A percentile compares a stretch with the other conserved stretches of the same genome.
Conservation (phyloP, 2,797 vertebrate species). For the Gymnopithys bicolor region DNA sequence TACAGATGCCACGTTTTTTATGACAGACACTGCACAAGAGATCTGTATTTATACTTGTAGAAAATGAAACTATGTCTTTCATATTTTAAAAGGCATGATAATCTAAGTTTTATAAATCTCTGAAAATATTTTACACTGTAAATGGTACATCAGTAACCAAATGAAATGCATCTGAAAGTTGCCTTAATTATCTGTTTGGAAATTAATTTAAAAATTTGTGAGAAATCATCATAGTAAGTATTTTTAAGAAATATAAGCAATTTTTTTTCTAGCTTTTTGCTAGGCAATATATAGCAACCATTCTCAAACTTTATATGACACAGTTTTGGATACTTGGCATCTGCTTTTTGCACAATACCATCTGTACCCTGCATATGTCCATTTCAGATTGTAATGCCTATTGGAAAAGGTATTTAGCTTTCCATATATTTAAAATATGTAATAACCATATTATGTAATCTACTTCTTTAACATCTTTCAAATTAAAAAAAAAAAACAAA, state of each 20-base stretch:
- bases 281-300: neutral
- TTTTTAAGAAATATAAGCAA: neutral
- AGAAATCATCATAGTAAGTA: neutral
- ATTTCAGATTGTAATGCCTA: neutral
- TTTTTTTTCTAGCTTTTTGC: neutral
- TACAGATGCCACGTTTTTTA: neutral
- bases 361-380: neutral
- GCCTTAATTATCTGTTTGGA: neutral
- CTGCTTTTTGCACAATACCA: neutral
- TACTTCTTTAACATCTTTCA: neutral
- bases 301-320: neutral
- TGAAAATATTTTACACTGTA: neutral
- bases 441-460: neutral
- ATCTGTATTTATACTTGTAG: neutral
- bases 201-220: neutral
- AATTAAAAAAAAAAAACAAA: neutral
- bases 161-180: neutral
- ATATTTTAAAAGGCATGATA: neutral
- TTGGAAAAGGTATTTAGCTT: neutral
- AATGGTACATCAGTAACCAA: neutral
- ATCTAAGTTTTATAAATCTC: neutral
- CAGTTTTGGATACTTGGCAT: neutral
- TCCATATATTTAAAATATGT: neutral
- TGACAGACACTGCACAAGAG: neutral
- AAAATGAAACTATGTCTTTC: neutral